Conservation (phyloP, 2,113 vertebrate species). For the Psephotus haematonotus region DNA sequence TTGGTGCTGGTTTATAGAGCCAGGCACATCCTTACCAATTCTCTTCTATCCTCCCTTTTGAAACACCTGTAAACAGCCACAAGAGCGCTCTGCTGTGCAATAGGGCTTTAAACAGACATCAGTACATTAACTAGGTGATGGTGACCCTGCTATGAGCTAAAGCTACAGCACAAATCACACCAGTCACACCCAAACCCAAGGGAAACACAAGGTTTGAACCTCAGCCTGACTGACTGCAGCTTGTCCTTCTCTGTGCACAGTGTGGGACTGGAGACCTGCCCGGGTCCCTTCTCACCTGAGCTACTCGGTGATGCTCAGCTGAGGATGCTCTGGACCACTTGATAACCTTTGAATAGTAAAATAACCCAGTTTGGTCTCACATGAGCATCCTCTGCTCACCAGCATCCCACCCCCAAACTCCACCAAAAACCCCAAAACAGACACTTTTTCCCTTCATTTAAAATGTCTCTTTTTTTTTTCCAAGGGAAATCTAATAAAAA, state of each 20-base stretch:
- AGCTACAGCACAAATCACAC: background rate
- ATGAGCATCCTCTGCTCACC: background rate
- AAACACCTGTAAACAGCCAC: background rate
- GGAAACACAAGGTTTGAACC: background rate
- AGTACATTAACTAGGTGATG: background rate
- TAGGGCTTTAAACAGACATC: background rate
- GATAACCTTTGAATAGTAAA: background rate
- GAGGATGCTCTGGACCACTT: background rate
- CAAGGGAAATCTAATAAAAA: conserved; percentile 5
- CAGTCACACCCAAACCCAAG: background rate
- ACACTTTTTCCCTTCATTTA: conserved; percentile 31
- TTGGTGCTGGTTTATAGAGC: background rate
- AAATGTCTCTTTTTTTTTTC: background rate
- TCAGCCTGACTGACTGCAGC: background rate
- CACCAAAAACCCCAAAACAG: background rate
- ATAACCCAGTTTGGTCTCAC: background rate
- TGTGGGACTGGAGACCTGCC: background rate
- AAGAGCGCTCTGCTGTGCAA: background rate
- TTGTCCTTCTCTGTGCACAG: background rate
- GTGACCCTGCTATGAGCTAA: rapidly evolving
- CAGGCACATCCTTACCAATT: background rate
- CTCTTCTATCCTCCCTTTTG: background rate
- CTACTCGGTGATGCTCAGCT: background rate
- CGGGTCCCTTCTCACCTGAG: background rate
- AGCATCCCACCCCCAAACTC: background rate